A percentile compares a stretch with the other conserved stretches of the same genome.
Conservation (phyloP, 2,113 vertebrate genomes). For the Dendrocopos noguchii region DNA sequence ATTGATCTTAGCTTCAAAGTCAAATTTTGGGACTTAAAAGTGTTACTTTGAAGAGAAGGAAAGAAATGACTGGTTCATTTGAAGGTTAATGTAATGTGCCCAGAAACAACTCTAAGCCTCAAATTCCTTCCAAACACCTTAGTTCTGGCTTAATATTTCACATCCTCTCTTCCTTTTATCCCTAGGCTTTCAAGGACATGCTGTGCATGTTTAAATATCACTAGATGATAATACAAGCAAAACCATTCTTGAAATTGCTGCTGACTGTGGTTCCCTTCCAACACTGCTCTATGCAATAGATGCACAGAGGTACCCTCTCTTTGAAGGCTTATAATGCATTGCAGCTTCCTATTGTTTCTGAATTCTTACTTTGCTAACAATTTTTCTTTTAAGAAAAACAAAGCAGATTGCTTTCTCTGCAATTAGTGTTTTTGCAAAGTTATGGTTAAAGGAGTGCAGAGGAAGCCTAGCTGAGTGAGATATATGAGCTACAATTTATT, state of each 20-base stretch:
- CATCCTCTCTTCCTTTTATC: slow-evolving; percentile 35
- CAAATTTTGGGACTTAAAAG: slow-evolving; percentile 34
- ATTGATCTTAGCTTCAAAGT: slow-evolving; percentile 69
- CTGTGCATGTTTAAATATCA: slow-evolving; percentile 40
- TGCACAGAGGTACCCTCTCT: neutral
- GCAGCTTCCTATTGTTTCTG: neutral
- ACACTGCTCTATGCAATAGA: neutral
- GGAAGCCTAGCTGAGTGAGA: neutral
- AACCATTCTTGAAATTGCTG: slow-evolving; percentile 41
- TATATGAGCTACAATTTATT: neutral
- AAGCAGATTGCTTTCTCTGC: slow-evolving; percentile 28
- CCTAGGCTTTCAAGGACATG: slow-evolving; percentile 39
- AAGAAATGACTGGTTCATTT: slow-evolving; percentile 8
- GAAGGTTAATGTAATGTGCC: slow-evolving; percentile 56
- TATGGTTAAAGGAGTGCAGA: neutral
- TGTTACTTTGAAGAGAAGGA: slow-evolving; percentile 12
- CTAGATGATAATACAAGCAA: slow-evolving; percentile 24
- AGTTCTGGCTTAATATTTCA: slow-evolving; percentile 66
- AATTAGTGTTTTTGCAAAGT: neutral
- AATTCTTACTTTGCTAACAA: neutral
- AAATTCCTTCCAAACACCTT: slow-evolving; percentile 31
- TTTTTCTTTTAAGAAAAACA: neutral
- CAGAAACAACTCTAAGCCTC: slow-evolving; percentile 31
- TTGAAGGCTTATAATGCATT: slow-evolving; percentile 12
- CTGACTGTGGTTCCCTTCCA: neutral